These are phyloP conservation scores for Cyclopterus lumpus DNA, from an alignment of 2,797 vertebrate species.

Conservation along the genomic window DNA sequence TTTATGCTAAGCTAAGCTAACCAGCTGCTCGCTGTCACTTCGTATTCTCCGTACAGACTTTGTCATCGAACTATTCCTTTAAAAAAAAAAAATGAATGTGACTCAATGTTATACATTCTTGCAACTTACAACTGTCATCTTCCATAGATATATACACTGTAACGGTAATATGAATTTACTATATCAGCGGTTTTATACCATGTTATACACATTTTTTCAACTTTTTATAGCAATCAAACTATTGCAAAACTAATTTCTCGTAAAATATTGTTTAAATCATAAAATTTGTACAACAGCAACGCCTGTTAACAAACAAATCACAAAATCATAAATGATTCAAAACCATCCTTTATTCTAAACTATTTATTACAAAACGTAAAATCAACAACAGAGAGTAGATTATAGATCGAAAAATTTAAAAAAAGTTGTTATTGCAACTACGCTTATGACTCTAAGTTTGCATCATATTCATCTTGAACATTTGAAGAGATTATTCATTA, in stretches of 20 bases:
- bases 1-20: not conserved
- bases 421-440: not conserved
- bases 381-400: not conserved
- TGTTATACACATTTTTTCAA: not conserved
- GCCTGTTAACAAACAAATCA: not conserved
- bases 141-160: not conserved
- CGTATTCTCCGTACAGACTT: not conserved
- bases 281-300: not conserved
- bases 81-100: not conserved
- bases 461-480: not conserved
- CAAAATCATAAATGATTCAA: not conserved
- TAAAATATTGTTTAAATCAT: not conserved
- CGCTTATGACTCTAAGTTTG: not conserved
- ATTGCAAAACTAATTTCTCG: not conserved
- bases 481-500: slow-evolving; percentile 12
- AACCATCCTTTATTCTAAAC: not conserved
- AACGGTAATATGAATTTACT: not conserved
- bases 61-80: not conserved
- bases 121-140: not conserved
- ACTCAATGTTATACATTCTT: slow-evolving; percentile 12
- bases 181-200: not conserved
- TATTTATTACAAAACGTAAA: not conserved
- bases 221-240: not conserved
- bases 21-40: not conserved
- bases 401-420: not conserved